Percentiles rank a stretch among this genome's conserved stretches.
Conservation (phyloP, 2,113 vertebrate genomes). For the Isurus oxyrinchus region DNA sequence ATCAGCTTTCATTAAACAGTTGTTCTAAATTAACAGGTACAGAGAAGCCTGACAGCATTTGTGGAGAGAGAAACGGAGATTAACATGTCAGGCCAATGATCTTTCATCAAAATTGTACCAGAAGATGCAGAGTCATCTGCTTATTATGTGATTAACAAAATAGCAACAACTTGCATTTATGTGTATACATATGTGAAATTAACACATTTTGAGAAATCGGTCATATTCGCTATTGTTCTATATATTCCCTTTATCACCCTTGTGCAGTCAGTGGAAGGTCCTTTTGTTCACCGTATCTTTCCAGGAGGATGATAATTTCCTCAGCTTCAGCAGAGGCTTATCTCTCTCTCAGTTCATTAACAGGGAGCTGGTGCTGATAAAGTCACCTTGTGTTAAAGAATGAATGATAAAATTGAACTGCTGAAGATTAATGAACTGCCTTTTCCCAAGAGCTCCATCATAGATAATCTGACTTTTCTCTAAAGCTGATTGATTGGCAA, state of each 20-base stretch:
- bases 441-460: not conserved
- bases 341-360: not conserved
- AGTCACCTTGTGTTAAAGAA: conserved; percentile 29
- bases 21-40: not conserved
- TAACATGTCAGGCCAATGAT: not conserved
- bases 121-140: not conserved
- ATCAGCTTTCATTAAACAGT: not conserved
- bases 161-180: not conserved
- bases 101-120: not conserved
- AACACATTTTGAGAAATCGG: not conserved
- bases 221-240: not conserved
- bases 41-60: not conserved
- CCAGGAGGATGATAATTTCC: not conserved
- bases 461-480: not conserved
- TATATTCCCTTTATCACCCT: not conserved
- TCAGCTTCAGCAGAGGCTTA: not conserved
- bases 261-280: not conserved
- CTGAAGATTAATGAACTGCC: conserved; percentile 2
- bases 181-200: not conserved
- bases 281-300: not conserved
- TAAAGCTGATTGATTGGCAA: not conserved
- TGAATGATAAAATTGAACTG: not conserved
- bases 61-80: not conserved
- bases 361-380: not conserved
- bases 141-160: not conserved